Evolutionary conservation across 2,888 invertebrate species (phyloP).

Genomic region (Trisateles emortualis): DNA sequence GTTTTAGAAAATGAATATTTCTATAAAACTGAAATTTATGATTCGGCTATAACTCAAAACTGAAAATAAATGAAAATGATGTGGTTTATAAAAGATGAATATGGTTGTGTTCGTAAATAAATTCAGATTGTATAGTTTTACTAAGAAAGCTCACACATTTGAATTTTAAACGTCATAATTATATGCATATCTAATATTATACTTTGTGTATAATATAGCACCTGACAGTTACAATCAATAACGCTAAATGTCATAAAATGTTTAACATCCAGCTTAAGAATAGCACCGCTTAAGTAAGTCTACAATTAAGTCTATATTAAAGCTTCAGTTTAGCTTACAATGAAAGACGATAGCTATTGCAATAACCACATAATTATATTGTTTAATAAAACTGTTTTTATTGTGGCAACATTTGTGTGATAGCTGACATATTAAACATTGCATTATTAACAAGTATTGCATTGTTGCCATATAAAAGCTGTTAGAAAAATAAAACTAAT

Average conservation of each 20-base stretch:
- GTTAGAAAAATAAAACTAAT: constrained; percentile 13
- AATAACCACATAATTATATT: constrained; percentile 13
- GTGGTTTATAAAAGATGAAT: too few species aligned
- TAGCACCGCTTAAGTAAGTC: constrained; percentile 62
- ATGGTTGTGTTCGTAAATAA: too few species aligned
- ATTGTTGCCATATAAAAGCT: constrained; percentile 15
- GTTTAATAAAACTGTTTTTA: constrained; percentile 14
- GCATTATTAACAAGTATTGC: background rate
- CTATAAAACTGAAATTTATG: too few species aligned
- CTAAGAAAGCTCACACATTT: background rate
- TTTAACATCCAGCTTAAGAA: constrained; percentile 19
- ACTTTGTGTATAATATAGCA: constrained; percentile 28
- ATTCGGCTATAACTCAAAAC: too few species aligned
- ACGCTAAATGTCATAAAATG: constrained; percentile 14
- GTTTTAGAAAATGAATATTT: background rate
- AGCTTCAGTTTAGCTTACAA: constrained; percentile 73
- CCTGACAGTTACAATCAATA: constrained; percentile 19
- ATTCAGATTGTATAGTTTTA: background rate
- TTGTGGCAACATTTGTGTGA: constrained; percentile 3
- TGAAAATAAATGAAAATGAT: too few species aligned
- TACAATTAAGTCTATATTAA: constrained; percentile 74
- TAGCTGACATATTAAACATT: background rate
- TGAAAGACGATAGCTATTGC: constrained; percentile 68
- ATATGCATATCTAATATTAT: constrained; percentile 4
- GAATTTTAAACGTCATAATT: background rate